Conservation (phyloP, 2,113 vertebrate genomes). For the Amblyornis subalaris region DNA sequence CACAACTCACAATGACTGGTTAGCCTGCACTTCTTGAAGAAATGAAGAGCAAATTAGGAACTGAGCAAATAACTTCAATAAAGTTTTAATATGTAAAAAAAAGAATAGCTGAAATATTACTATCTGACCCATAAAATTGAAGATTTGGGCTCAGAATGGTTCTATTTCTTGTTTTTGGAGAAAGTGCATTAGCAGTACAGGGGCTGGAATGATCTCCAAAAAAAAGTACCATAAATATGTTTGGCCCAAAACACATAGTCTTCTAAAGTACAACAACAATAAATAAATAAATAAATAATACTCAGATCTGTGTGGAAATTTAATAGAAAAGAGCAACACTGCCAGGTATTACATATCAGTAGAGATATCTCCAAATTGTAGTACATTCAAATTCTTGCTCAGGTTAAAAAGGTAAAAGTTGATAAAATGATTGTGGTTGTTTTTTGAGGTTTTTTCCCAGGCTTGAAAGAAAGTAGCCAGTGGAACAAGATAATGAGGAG, state of each 20-base stretch:
- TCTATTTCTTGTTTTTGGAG: not conserved
- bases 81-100: not conserved
- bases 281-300: not conserved
- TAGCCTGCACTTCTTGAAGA: not conserved
- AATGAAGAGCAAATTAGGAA: not conserved
- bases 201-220: not conserved
- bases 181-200: not conserved
- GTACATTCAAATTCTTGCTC: not conserved
- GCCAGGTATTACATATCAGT: not conserved
- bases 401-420: not conserved
- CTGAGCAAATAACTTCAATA: not conserved
- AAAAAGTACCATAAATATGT: accelerated
- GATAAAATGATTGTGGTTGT: not conserved
- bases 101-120: not conserved
- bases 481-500: not conserved
- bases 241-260: not conserved
- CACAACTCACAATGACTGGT: not conserved
- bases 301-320: not conserved
- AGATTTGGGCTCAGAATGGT: not conserved
- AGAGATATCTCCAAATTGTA: not conserved
- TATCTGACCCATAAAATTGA: not conserved
- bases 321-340: not conserved
- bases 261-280: not conserved
- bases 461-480: not conserved
- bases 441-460: not conserved